phyloP scores from a whole-genome alignment of 2,888 invertebrate genomes.

The Zhuqinia jingwanae region DNA sequence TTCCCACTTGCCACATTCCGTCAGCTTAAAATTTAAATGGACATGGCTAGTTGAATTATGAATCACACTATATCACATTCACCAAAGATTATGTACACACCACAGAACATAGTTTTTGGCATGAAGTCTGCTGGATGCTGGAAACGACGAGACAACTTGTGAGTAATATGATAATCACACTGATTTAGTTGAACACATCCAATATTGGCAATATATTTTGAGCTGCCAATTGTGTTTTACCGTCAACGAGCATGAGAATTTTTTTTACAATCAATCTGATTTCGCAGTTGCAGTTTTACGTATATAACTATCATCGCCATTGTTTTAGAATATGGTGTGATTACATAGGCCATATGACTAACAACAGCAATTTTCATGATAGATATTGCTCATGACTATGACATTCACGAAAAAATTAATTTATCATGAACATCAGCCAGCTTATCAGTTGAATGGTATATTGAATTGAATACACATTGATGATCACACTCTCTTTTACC shows the following conservation, averaged over 20 bases:
- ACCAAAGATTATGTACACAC: no score
- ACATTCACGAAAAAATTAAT: constrained; percentile 40
- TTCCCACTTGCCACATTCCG: no score
- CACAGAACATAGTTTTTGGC: not conserved
- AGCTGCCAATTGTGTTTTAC: not conserved
- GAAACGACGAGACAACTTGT: no score
- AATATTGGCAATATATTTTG: not conserved
- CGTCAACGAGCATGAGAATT: not conserved
- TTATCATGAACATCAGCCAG: constrained; percentile 18
- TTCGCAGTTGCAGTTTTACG: no score
- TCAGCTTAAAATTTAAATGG: no score
- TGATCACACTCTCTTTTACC: not conserved
- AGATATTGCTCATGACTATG: constrained; percentile 31
- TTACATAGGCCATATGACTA: constrained; percentile 6
- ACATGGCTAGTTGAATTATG: no score
- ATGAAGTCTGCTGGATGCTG: not conserved
- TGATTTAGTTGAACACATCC: constrained; percentile 1
- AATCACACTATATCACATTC: no score
- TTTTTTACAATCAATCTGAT: not conserved
- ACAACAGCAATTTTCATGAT: not conserved
- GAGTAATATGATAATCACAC: no score
- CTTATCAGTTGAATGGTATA: constrained; percentile 28
- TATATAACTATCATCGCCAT: not conserved
- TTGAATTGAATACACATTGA: not conserved
- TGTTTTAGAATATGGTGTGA: constrained; percentile 18